A percentile compares a stretch with the other conserved stretches of the same genome.
Evolutionary conservation across 1,140 invertebrate genomes (phyloP).

Genomic region (Brachionus koreanus): DNA sequence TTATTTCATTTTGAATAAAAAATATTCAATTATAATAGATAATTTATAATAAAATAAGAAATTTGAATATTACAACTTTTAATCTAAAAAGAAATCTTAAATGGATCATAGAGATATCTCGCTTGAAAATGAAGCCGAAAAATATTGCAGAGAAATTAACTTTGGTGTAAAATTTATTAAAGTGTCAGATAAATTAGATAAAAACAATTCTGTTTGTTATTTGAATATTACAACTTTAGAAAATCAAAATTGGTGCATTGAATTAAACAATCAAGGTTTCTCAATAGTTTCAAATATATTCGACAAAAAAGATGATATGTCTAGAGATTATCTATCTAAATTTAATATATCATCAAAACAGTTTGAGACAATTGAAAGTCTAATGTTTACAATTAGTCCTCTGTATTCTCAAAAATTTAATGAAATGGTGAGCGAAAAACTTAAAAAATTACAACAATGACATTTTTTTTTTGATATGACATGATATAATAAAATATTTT

Average conservation of each 20-base stretch:
- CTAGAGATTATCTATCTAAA: neutral
- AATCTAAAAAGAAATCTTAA: neutral
- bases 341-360: neutral
- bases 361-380: slow-evolving; percentile 15
- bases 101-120: neutral
- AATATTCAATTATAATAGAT: neutral
- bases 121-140: neutral
- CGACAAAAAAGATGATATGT: neutral
- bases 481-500: no score
- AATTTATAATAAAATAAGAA: neutral
- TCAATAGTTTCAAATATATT: slow-evolving; percentile 14
- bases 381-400: slow-evolving; percentile 28
- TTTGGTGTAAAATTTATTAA: neutral
- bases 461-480: no score
- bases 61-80: neutral
- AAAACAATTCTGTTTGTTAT: neutral
- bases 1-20: neutral
- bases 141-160: neutral
- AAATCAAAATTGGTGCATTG: slow-evolving; percentile 17
- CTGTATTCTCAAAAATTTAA: slow-evolving; percentile 22
- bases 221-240: slow-evolving; percentile 15
- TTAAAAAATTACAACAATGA: neutral
- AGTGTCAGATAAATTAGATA: neutral
- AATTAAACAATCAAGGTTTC: neutral
- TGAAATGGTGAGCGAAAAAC: neutral